Conservation (phyloP, 2,888 invertebrate genomes). For the Gastrophysa polygoni region DNA sequence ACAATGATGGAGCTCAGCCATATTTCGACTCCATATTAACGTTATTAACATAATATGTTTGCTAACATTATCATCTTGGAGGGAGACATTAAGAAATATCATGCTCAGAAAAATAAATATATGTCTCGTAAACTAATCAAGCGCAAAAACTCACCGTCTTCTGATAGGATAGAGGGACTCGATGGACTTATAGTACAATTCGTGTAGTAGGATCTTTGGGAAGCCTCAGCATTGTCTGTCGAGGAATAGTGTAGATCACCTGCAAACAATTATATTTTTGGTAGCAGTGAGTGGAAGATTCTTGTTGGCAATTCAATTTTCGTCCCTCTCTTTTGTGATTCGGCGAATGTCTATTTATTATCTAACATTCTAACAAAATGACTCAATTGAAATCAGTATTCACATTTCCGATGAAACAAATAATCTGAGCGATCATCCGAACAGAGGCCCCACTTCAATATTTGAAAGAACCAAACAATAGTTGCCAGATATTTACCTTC, state of each 20-base stretch:
- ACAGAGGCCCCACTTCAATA: too few species aligned
- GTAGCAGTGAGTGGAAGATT: too few species aligned
- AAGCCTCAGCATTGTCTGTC: conserved; percentile 42
- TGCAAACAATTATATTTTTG: conserved; percentile 19
- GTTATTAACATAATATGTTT: conserved; percentile 23
- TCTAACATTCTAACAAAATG: too few species aligned
- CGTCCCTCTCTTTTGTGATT: too few species aligned
- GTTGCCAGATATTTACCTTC: conserved; percentile 27
- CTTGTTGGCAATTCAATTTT: too few species aligned
- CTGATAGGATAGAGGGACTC: conserved; percentile 40
- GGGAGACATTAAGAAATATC: neutral
- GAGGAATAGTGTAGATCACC: conserved; percentile 31
- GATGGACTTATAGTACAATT: conserved; percentile 43
- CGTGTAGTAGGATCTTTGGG: conserved; percentile 44
- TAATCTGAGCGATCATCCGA: too few species aligned
- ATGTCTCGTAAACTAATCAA: neutral
- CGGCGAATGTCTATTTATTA: too few species aligned
- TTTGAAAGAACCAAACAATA: too few species aligned
- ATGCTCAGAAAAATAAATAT: neutral
- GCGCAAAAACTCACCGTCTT: conserved; percentile 42
- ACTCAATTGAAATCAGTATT: too few species aligned
- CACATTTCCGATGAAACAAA: too few species aligned
- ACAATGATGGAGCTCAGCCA: conserved; percentile 33
- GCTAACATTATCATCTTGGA: neutral
- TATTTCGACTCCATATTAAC: conserved; percentile 29